Evolutionary conservation across 1,140 invertebrate species (phyloP).

Genomic region (Apis florea): DNA sequence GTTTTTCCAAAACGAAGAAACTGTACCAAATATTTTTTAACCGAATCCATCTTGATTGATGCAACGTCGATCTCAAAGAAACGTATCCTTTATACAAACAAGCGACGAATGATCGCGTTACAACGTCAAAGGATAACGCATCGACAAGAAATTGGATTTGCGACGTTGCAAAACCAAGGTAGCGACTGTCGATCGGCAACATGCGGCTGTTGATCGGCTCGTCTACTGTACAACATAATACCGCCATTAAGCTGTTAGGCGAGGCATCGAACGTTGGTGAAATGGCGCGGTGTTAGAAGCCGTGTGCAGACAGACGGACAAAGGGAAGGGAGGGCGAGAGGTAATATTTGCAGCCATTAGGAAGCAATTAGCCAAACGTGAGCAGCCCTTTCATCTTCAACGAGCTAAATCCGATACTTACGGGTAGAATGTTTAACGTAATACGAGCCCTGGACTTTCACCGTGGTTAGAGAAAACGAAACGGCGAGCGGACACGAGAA

Average conservation of each 20-base stretch:
- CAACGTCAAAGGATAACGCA: neutral
- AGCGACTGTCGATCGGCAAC: neutral
- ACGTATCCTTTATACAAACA: neutral
- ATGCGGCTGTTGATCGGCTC: neutral
- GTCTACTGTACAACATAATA: conserved; percentile 34
- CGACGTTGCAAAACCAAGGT: neutral
- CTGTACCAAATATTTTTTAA: too few relatives aligned
- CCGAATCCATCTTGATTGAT: neutral
- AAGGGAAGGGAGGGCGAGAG: conserved; percentile 4
- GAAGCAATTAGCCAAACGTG: conserved; percentile 53
- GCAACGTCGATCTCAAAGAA: neutral
- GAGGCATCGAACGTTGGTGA: conserved; percentile 17
- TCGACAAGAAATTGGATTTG: neutral
- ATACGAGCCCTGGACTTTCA: conserved; percentile 16
- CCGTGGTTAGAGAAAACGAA: conserved; percentile 7
- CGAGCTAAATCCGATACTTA: conserved; percentile 34
- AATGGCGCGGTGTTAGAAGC: neutral
- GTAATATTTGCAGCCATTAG: conserved; percentile 56
- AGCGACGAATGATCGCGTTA: neutral
- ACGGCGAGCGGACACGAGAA: neutral
- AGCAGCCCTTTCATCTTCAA: conserved; percentile 52
- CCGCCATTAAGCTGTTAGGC: conserved; percentile 38
- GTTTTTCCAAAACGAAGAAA: too few relatives aligned
- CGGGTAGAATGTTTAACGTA: conserved; percentile 39
- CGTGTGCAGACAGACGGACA: conserved; percentile 20